A percentile compares a stretch with the other conserved stretches of the same genome.
phyloP scores from a whole-genome alignment of 2,113 vertebrate species.

The Deroptyus accipitrinus region DNA sequence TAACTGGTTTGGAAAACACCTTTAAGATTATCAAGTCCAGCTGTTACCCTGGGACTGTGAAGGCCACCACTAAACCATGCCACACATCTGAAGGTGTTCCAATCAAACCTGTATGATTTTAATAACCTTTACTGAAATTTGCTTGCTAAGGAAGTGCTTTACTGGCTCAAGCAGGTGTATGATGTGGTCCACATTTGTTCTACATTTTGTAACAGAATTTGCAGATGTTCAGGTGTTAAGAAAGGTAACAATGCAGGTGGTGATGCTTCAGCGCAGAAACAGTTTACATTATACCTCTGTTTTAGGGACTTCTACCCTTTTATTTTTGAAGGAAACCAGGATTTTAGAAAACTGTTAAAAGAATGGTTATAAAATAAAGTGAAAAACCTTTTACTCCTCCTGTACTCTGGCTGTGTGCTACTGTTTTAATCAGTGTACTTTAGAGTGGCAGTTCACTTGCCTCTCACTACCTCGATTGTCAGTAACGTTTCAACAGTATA shows the following conservation, averaged over 20 bases:
- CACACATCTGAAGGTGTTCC: not conserved
- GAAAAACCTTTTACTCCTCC: not conserved
- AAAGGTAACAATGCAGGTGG: not conserved
- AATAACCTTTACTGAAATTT: not conserved
- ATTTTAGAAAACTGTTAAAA: not conserved
- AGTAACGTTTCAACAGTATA: not conserved
- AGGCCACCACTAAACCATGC: not conserved
- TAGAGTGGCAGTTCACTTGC: not conserved
- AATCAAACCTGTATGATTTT: not conserved
- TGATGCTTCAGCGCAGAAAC: not conserved
- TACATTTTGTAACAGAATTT: not conserved
- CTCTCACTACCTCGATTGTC: not conserved
- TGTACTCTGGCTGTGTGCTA: not conserved
- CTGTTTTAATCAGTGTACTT: not conserved
- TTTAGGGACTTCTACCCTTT: not conserved
- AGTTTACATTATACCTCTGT: not conserved
- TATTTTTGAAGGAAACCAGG: not conserved
- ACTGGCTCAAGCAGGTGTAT: not conserved
- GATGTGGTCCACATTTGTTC: not conserved
- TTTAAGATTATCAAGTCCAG: not conserved
- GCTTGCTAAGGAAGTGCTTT: not conserved
- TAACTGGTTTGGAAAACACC: not conserved
- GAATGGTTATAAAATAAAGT: not conserved
- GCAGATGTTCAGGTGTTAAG: not conserved
- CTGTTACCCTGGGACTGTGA: not conserved